phyloP scores from a whole-genome alignment of 2,113 vertebrate species.

The Galbula dea region DNA sequence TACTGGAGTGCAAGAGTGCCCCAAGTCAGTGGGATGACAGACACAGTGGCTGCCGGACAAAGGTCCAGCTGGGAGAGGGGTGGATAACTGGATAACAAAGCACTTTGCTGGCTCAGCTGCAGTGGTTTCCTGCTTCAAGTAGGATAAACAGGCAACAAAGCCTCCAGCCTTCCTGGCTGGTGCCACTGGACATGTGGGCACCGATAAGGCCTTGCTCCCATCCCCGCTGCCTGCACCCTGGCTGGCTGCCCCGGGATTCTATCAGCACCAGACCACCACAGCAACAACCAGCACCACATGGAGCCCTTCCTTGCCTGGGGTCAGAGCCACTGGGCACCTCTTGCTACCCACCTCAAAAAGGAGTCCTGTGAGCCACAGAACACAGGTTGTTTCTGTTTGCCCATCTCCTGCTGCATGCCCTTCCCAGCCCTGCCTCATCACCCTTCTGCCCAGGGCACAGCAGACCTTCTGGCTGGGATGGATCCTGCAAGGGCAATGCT shows the following conservation, averaged over 20 bases:
- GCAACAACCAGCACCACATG: rapidly evolving
- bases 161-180: background rate
- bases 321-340: rapidly evolving
- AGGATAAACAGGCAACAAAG: background rate
- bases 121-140: background rate
- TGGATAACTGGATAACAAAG: background rate
- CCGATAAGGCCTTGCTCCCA: rapidly evolving
- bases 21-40: rapidly evolving
- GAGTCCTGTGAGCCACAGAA: background rate
- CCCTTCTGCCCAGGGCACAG: background rate
- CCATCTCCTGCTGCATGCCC: background rate
- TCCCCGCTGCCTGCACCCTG: rapidly evolving
- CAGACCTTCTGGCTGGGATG: background rate
- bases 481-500: background rate
- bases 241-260: background rate
- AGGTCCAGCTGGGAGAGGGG: background rate
- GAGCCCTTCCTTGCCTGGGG: background rate
- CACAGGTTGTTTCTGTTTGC: background rate
- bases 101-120: background rate
- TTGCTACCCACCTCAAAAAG: background rate
- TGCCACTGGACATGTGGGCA: background rate
- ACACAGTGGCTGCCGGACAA: rapidly evolving
- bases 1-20: background rate
- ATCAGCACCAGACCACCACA: background rate
- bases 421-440: background rate